Evolutionary conservation across 1,140 invertebrate genomes (phyloP), one percentile per base, ranked within the genome.

Genomic region (Drosophila orosa): DNA sequence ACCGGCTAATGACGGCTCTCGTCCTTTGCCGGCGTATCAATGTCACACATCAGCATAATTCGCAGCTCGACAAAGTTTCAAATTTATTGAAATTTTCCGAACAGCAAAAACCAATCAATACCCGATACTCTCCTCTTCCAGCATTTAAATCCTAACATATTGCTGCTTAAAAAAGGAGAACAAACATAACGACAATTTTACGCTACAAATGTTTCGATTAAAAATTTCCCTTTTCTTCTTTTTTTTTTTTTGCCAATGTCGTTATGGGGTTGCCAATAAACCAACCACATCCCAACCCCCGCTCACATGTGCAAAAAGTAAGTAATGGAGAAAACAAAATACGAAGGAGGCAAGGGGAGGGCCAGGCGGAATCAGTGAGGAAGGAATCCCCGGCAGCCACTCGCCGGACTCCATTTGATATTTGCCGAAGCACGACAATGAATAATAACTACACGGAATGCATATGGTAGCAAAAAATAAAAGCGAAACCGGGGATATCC

Each of bases 191-290:
- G 82, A 76, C 82, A 87, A 86, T 86, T 86, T 86, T 83, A 86
- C 82, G 82, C 83, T 68, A 86, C 83, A 86, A 86, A 86, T 86
- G 82, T 83, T 85, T 82, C 83, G 82, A 86, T 86, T 86, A 86
- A 87, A 82, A 75, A 72, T 65, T 55, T 42, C 37, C 27, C 33
- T 27, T 55, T n/a, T n/a, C n/a, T n/a, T n/a, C n/a, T n/a, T n/a
- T n/a, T 29, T 65, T 66, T 42, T 73, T 48, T 63, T 69, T 66
- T 56, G 74, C 31, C 62, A 24, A 68, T 63, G 60, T 50, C 62
- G 62, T 77, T 61, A 67, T 71, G 76, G 73, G 72, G 74, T 81
- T 81, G 67, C 67, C 74, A 73, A 82, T 69, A 74, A 77, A 69
- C 27, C 44, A 82, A 71, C 63, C 73, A 80, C 76, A 63, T 66